These are phyloP conservation scores for Gryon sp. DNA, from an alignment of 1,140 invertebrate species.

Conservation along the genomic window DNA sequence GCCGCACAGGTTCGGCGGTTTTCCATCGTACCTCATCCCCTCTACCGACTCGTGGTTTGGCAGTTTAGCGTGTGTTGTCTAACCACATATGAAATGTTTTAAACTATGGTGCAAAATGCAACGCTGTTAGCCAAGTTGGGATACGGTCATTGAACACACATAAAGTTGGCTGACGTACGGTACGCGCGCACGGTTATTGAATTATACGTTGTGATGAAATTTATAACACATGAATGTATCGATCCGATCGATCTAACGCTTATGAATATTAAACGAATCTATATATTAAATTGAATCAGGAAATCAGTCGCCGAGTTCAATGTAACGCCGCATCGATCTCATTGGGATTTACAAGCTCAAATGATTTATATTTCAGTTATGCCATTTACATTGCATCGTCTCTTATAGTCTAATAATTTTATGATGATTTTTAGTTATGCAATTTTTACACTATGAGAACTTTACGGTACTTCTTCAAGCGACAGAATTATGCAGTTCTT, in stretches of 20 bases:
- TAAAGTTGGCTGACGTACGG: conserved; percentile 13
- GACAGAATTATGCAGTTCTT: conserved; percentile 36
- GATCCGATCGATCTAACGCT: conserved; percentile 39
- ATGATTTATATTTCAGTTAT: conserved; percentile 16
- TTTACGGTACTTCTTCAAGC: conserved; percentile 9
- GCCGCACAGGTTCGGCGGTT: conserved; percentile 25
- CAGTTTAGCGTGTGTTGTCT: conserved; percentile 38
- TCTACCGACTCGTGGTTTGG: conserved; percentile 38
- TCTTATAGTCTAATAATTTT: conserved; percentile 49
- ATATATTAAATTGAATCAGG: conserved; percentile 31
- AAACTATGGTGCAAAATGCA: conserved; percentile 38
- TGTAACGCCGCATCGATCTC: conserved; percentile 16
- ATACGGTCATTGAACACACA: conserved; percentile 34
- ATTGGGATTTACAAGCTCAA: conserved; percentile 19
- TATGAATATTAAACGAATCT: conserved; percentile 37
- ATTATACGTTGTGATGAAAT: conserved; percentile 36
- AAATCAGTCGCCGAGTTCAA: conserved; percentile 33
- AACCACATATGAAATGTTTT: conserved; percentile 37
- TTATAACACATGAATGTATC: conserved; percentile 33
- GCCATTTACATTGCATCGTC: neutral
- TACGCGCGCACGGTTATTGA: conserved; percentile 23
- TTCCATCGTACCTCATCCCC: conserved; percentile 34
- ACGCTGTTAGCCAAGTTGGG: conserved; percentile 13
- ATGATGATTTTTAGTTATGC: conserved; percentile 32
- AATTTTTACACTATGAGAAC: conserved; percentile 1